Evolutionary conservation across 2,888 invertebrate genomes (phyloP), one percentile per base, ranked within the genome.

Genomic region (Bombylius major): DNA sequence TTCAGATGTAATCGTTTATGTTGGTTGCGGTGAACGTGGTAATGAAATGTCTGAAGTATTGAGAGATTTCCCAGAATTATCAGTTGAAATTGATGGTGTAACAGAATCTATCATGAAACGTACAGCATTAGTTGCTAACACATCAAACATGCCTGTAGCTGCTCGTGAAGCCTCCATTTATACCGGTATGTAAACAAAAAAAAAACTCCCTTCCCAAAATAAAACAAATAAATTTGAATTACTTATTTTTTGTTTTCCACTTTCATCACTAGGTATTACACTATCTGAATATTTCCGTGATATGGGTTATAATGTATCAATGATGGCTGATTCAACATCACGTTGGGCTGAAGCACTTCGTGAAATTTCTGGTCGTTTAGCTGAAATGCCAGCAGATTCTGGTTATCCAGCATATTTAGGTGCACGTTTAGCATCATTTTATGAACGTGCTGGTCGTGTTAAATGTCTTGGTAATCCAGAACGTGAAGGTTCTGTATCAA

Each of bases 301-400:
- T 77, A 97, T 97, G 99, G 99, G 99, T 71, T 96, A 97, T 84
- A 93, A 99, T 75, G 99, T 99, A 50, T 95, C 98, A 65, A 99
- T 99, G 99, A 99, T 99, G 99, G 99, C 99, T 61, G 99, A 99
- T 79, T 99, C 98, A 36, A 99, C 99, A 31, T 99, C 98, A 13
- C 93, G 99, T 78, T 99, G 99, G 99, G 99, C 99, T 59, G 99
- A 99, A 77, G 99, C 99, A 65, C 82, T 99, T 76, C 86, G 99
- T 79, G 99, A 99, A 85, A 99, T 99, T 78, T 98, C 98, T 0
- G 97, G 89, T 66, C 97, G 99, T 77, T 81, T 99, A 72, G 99
- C 99, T 72, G 99, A 99, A 82, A 99, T 99, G 99, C 99, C 99
- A 70, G 99, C 99, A 67, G 95, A 93, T 80, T 85, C 86, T 51